phyloP scores from a whole-genome alignment of 2,797 vertebrate genomes.

The Cygnus olor region DNA sequence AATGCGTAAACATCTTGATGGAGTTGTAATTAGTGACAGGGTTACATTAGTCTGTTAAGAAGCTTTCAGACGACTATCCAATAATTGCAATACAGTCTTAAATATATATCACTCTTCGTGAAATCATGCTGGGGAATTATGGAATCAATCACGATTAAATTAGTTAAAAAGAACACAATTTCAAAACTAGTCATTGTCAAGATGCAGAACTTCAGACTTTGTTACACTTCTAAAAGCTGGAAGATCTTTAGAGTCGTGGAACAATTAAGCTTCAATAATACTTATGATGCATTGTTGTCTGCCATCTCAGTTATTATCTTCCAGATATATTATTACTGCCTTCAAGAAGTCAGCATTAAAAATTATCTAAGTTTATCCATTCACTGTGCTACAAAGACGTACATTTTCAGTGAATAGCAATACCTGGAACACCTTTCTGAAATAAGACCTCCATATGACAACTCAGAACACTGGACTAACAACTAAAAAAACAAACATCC shows the following conservation, averaged over 20 bases:
- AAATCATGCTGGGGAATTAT: constrained; percentile 37
- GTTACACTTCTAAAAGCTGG: constrained; percentile 18
- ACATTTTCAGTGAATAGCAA: neutral
- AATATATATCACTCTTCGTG: constrained; percentile 1
- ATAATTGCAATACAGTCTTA: constrained; percentile 8
- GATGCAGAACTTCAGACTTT: constrained; percentile 36
- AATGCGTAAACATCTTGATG: neutral
- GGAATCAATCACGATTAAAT: constrained; percentile 55
- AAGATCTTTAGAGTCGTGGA: neutral
- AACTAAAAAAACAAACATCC: neutral
- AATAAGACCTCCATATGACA: neutral
- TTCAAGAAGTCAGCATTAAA: neutral
- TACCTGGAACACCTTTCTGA: neutral
- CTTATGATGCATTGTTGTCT: neutral
- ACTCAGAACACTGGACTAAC: neutral
- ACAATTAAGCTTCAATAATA: neutral
- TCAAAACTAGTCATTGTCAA: constrained; percentile 51
- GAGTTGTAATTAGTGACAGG: neutral
- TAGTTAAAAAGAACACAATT: constrained; percentile 29
- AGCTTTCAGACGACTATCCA: neutral
- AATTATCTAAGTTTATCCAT: neutral
- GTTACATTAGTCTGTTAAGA: neutral
- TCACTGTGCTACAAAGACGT: neutral
- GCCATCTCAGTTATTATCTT: neutral
- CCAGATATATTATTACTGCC: neutral